Conservation (phyloP, 2,797 vertebrate genomes). For the Bradypodion ventrale region DNA sequence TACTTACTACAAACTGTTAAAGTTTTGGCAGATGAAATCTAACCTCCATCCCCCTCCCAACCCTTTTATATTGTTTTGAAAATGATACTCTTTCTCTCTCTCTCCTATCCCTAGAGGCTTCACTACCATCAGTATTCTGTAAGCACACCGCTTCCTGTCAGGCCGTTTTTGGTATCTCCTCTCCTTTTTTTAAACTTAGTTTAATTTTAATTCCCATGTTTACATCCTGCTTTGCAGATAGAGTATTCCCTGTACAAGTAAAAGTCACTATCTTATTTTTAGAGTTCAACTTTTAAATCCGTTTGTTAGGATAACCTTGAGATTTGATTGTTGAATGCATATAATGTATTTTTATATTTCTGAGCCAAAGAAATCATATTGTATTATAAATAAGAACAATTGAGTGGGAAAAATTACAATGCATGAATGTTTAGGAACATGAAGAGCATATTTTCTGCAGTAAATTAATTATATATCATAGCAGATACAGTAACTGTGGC, state of each 20-base stretch:
- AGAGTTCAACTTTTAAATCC: not conserved
- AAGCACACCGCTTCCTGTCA: not conserved
- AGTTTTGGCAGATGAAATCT: not conserved
- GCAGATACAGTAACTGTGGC: not conserved
- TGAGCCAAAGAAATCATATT: not conserved
- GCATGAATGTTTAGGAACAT: not conserved
- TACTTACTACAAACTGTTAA: not conserved
- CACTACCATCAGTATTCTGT: not conserved
- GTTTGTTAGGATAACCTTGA: not conserved
- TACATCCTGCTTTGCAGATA: not conserved
- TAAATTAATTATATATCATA: not conserved
- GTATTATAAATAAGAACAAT: not conserved
- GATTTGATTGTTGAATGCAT: not conserved
- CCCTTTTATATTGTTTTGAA: not conserved
- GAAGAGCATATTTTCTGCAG: not conserved
- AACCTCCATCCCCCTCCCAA: not conserved
- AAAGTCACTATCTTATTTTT: not conserved
- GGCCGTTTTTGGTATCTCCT: not conserved
- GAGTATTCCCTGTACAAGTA: too few relatives aligned
- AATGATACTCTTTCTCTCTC: not conserved
- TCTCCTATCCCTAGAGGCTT: too few relatives aligned
- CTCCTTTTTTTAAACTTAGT: too few relatives aligned
- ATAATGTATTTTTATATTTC: not conserved
- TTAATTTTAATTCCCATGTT: not conserved
- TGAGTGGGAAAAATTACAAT: too few relatives aligned